Evolutionary conservation across 2,888 invertebrate genomes (phyloP).

Genomic region (Perithous albicinctus): DNA sequence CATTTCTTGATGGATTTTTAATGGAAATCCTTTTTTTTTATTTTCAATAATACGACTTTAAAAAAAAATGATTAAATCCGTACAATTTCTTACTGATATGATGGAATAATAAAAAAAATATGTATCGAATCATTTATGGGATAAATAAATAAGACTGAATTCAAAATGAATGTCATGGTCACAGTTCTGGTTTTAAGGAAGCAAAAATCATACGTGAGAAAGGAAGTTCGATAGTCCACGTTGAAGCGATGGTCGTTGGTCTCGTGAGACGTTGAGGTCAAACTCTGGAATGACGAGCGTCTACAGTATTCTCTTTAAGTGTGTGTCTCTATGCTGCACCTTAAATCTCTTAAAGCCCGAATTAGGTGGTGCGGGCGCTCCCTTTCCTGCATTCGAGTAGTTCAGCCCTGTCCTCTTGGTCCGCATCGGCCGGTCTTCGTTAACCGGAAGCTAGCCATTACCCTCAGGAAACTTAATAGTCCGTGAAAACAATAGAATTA

Average conservation of each 20-base stretch:
- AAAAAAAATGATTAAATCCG: no score
- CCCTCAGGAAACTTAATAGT: slow-evolving; percentile 83
- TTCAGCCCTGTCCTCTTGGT: slow-evolving; percentile 71
- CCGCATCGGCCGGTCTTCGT: slow-evolving; percentile 55
- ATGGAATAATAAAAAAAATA: no score
- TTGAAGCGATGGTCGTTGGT: slow-evolving; percentile 52
- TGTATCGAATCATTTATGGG: not conserved
- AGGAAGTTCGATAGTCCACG: slow-evolving; percentile 71
- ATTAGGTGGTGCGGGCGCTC: slow-evolving; percentile 82
- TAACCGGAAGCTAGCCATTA: slow-evolving; percentile 82
- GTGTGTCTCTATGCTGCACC: slow-evolving; percentile 78
- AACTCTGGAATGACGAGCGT: slow-evolving; percentile 56
- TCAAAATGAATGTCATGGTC: no score
- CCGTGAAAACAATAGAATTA: slow-evolving; percentile 85
- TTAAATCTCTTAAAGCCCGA: slow-evolving; percentile 83
- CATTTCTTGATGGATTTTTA: no score
- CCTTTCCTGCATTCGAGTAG: slow-evolving; percentile 84
- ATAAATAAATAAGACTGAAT: no score
- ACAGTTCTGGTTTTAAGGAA: slow-evolving; percentile 31
- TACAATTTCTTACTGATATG: no score
- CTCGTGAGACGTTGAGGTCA: slow-evolving; percentile 42
- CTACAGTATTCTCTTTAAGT: not conserved
- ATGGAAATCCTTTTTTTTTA: no score
- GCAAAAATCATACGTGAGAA: slow-evolving; percentile 75
- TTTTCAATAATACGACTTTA: no score